Evolutionary conservation across 2,113 vertebrate genomes (phyloP).

Genomic region (Triplophysa dalaica): DNA sequence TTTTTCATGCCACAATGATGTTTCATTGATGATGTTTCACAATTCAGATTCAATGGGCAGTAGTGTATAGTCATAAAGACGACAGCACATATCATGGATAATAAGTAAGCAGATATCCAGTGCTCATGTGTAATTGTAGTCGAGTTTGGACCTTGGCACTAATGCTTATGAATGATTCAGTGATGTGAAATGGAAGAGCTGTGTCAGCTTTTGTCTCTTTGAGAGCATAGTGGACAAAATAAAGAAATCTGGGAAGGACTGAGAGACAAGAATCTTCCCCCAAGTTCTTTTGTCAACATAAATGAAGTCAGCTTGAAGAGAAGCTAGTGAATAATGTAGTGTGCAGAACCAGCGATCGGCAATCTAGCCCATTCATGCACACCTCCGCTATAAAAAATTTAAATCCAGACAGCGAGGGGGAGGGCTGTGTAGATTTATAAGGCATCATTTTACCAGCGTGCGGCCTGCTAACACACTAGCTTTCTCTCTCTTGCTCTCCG

Average conservation of each 20-base stretch:
- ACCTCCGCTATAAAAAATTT: slow-evolving; percentile 66
- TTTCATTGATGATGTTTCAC: background rate
- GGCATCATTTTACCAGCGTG: slow-evolving; percentile 56
- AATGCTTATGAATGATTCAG: slow-evolving; percentile 49
- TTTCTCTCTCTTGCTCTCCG: background rate
- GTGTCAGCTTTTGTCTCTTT: slow-evolving; percentile 48
- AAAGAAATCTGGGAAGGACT: slow-evolving; percentile 57
- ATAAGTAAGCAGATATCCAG: background rate
- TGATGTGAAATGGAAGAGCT: slow-evolving; percentile 58
- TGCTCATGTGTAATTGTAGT: slow-evolving; percentile 10
- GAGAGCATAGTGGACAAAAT: slow-evolving; percentile 48
- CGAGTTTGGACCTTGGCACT: slow-evolving; percentile 24
- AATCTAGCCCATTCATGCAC: slow-evolving; percentile 52
- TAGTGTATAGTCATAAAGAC: background rate
- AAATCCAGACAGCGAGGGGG: slow-evolving; percentile 50
- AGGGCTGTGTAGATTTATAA: slow-evolving; percentile 31
- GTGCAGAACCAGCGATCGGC: slow-evolving; percentile 43
- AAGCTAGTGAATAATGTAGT: slow-evolving; percentile 69
- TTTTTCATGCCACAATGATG: background rate
- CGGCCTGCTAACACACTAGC: slow-evolving; percentile 27
- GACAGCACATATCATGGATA: slow-evolving; percentile 6
- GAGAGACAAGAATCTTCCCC: slow-evolving; percentile 55
- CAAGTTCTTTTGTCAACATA: slow-evolving; percentile 69
- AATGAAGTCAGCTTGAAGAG: slow-evolving; percentile 63
- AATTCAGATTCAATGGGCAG: background rate